A percentile compares a stretch with the other conserved stretches of the same genome.
phyloP scores from a whole-genome alignment of 1,140 invertebrate genomes.

The Asobara japonica region DNA sequence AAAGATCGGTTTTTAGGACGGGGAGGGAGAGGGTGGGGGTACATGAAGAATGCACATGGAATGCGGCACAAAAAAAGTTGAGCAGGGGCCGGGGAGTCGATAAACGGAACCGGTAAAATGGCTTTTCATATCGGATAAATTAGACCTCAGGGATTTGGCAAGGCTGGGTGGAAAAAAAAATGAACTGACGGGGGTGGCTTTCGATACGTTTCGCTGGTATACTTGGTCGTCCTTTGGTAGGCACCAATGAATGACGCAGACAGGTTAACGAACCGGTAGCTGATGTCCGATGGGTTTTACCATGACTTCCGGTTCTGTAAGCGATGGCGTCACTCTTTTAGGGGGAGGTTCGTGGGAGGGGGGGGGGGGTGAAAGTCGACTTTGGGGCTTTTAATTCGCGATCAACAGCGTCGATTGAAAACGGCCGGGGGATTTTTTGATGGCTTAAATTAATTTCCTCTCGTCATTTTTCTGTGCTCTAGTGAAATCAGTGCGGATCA shows the following conservation, averaged over 20 bases:
- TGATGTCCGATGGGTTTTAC: conserved; percentile 28
- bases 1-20: too few species aligned
- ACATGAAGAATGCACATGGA: not conserved
- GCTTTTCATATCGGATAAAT: conserved; percentile 35
- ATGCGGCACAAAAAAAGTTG: not conserved
- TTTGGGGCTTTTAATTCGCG: conserved; percentile 61
- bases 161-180: conserved; percentile 15
- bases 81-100: not conserved
- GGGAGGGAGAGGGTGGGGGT: not conserved
- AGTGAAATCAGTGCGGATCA: not conserved
- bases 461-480: not conserved
- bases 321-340: conserved; percentile 26
- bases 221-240: conserved; percentile 19
- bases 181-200: not conserved
- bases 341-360: not conserved
- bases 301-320: conserved; percentile 17
- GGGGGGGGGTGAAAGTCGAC: conserved; percentile 31
- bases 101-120: conserved; percentile 22
- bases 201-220: conserved; percentile 25
- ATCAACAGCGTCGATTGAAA: conserved; percentile 57
- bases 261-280: conserved; percentile 62
- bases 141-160: conserved; percentile 25
- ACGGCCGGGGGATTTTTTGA: not conserved
- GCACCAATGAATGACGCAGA: conserved; percentile 59
- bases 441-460: conserved; percentile 2